Evolutionary conservation across 2,888 invertebrate species (phyloP).

Genomic region (Notodonta dromedarius): DNA sequence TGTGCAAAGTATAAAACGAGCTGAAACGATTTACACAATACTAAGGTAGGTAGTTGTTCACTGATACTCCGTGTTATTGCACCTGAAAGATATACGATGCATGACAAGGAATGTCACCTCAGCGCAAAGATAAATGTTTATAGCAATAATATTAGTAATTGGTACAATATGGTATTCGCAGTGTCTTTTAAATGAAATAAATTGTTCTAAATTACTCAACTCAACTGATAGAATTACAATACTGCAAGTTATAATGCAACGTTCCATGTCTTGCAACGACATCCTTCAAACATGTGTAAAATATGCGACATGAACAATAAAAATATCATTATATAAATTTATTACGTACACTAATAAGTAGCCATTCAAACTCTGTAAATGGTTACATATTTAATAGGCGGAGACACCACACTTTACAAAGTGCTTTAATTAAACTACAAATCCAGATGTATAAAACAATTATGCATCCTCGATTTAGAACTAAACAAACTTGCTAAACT

Average conservation of each 20-base stretch:
- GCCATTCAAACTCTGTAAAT: slow-evolving; percentile 76
- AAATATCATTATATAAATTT: slow-evolving; percentile 70
- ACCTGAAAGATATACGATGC: slow-evolving; percentile 28
- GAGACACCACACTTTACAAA: slow-evolving; percentile 81
- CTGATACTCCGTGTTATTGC: slow-evolving; percentile 25
- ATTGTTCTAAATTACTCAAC: background rate
- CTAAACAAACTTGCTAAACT: slow-evolving; percentile 70
- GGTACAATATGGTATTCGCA: background rate
- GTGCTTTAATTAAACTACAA: slow-evolving; percentile 82
- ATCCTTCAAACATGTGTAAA: slow-evolving; percentile 28
- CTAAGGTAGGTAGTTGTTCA: slow-evolving; percentile 22
- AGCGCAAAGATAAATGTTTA: background rate
- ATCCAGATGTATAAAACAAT: slow-evolving; percentile 80
- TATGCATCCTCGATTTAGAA: slow-evolving; percentile 78
- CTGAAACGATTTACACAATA: slow-evolving; percentile 30
- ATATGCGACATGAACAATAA: slow-evolving; percentile 66
- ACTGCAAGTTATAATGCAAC: slow-evolving; percentile 3
- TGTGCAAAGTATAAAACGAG: slow-evolving; percentile 43
- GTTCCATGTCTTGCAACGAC: slow-evolving; percentile 34
- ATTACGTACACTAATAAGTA: slow-evolving; percentile 80
- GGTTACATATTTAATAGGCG: slow-evolving; percentile 83
- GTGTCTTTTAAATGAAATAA: background rate
- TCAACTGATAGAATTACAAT: background rate
- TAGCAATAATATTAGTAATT: background rate
- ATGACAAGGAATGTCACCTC: slow-evolving; percentile 26